Percentiles rank a stretch among this genome's conserved stretches.
Conservation (phyloP, 2,888 invertebrate species). For the Brachypalpus laphriformis region DNA sequence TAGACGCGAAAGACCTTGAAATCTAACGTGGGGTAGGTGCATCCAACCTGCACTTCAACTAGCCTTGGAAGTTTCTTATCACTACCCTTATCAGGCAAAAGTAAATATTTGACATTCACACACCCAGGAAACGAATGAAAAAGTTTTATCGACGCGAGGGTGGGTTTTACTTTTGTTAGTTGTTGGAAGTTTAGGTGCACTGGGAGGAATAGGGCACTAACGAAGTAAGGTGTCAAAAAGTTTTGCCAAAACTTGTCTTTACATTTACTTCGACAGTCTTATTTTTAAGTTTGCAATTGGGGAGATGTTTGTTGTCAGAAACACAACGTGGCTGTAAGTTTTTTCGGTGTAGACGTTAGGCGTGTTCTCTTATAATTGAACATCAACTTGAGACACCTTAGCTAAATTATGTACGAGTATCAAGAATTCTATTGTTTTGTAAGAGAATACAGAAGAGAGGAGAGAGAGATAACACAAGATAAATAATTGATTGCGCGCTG, state of each 20-base stretch:
- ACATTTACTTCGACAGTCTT: no score
- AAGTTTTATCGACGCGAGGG: neutral
- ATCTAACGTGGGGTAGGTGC: conserved; percentile 1
- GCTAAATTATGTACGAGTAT: no score
- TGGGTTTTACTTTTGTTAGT: neutral
- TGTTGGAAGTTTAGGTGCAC: neutral
- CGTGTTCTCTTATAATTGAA: no score
- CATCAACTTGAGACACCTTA: no score
- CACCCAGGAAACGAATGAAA: neutral
- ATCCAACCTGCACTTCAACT: conserved; percentile 31
- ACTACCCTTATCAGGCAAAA: conserved; percentile 8
- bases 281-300: neutral
- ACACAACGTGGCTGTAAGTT: neutral
- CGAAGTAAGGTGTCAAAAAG: neutral
- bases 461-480: no score
- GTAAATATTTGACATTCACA: conserved; percentile 21
- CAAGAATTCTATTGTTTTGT: no score
- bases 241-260: neutral
- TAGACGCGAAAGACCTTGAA: conserved; percentile 36
- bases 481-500: no score
- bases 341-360: no score
- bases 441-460: no score
- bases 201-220: no score
- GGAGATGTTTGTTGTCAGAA: neutral
- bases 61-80: conserved; percentile 21